Evolutionary conservation across 1,140 invertebrate species (phyloP).

Genomic region (Teleopsis dalmanni): DNA sequence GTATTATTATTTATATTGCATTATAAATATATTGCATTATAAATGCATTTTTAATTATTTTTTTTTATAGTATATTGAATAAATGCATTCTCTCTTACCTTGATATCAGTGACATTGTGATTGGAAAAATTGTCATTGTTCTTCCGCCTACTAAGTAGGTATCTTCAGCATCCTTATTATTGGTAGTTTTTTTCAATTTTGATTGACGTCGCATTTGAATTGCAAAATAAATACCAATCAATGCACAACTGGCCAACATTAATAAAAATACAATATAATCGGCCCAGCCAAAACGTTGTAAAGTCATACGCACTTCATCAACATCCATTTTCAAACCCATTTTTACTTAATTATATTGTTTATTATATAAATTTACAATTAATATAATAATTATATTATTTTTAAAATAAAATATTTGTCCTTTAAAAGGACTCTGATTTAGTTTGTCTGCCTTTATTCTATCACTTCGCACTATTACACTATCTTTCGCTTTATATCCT

Average conservation of each 20-base stretch:
- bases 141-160: slow-evolving; percentile 80
- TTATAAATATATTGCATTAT: too few species aligned
- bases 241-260: slow-evolving; percentile 64
- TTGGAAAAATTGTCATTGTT: slow-evolving; percentile 71
- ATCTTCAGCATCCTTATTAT: slow-evolving; percentile 26
- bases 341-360: not conserved
- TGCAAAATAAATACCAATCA: slow-evolving; percentile 73
- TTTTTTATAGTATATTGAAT: too few species aligned
- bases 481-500: not conserved
- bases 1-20: too few species aligned
- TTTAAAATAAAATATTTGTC: too few species aligned
- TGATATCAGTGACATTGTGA: slow-evolving; percentile 73
- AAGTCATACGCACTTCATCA: slow-evolving; percentile 51
- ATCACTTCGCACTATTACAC: too few species aligned
- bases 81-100: slow-evolving; percentile 55
- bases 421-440: too few species aligned
- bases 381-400: too few species aligned
- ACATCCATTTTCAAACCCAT: slow-evolving; percentile 42
- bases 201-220: slow-evolving; percentile 45
- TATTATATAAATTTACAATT: not conserved
- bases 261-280: slow-evolving; percentile 65
- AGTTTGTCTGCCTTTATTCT: too few species aligned
- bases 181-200: slow-evolving; percentile 56
- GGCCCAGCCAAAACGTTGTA: slow-evolving; percentile 57
- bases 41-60: too few species aligned